Percentiles rank a stretch among this genome's conserved stretches.
Evolutionary conservation across 2,113 vertebrate species (phyloP).

Genomic region (Chinchilla lanigera): DNA sequence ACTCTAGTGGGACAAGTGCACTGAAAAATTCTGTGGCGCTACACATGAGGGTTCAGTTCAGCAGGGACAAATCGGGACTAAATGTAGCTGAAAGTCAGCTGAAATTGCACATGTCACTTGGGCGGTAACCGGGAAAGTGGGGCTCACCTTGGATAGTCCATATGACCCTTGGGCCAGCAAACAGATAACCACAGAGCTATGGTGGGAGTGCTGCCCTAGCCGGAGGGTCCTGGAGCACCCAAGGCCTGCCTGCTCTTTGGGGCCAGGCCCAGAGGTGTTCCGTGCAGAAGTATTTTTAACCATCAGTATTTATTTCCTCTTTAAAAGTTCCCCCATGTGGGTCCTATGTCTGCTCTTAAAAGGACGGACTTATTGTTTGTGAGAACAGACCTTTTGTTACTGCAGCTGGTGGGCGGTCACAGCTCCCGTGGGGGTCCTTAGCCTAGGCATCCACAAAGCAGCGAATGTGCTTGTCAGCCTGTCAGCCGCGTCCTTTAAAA

Average conservation of each 20-base stretch:
- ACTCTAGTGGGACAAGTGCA: rapidly evolving
- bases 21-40: not conserved
- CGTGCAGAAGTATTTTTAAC: not conserved
- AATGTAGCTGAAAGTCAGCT: not conserved
- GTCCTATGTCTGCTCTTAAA: not conserved
- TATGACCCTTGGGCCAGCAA: not conserved
- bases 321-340: not conserved
- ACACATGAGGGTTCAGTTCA: not conserved
- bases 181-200: not conserved
- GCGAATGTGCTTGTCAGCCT: not conserved
- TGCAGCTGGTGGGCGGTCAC: not conserved
- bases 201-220: not conserved
- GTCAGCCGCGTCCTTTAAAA: not conserved
- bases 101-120: not conserved
- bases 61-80: not conserved
- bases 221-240: not conserved
- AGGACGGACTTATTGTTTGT: not conserved
- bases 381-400: not conserved
- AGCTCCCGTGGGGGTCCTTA: not conserved
- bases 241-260: too few relatives aligned
- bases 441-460: not conserved
- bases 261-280: not conserved
- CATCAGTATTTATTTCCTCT: not conserved
- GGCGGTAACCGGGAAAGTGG: not conserved
- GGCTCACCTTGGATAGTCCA: not conserved